These are phyloP conservation scores for Tethea ocularis DNA, from an alignment of 2,888 invertebrate species.

Conservation along the genomic window DNA sequence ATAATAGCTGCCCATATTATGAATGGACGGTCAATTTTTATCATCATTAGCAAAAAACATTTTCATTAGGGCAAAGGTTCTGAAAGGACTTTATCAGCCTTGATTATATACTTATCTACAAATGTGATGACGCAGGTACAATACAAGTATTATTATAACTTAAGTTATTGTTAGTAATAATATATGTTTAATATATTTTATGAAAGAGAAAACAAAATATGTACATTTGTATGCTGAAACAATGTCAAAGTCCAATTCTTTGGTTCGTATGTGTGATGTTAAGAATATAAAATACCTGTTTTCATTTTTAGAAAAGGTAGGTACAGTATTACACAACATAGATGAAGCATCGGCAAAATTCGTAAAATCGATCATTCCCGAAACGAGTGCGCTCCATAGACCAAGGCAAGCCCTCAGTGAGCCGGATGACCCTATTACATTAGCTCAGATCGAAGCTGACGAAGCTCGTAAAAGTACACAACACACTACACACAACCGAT, in stretches of 20 bases:
- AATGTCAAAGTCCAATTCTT: background rate
- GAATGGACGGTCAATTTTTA: background rate
- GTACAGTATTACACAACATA: too few species aligned
- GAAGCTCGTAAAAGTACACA: too few species aligned
- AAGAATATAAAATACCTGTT: background rate
- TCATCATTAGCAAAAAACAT: background rate
- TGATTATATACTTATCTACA: background rate
- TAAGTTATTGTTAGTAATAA: background rate
- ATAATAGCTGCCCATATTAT: background rate
- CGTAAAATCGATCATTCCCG: too few species aligned
- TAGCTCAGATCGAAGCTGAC: too few species aligned
- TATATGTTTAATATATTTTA: background rate
- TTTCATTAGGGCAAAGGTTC: background rate
- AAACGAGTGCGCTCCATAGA: too few species aligned
- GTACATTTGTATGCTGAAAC: background rate
- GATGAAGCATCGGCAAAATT: too few species aligned
- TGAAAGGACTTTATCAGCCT: conserved; percentile 1
- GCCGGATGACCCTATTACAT: too few species aligned
- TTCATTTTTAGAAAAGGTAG: background rate
- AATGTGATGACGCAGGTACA: conserved; percentile 5
- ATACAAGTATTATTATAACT: background rate
- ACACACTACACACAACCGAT: too few species aligned
- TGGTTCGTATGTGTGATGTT: background rate
- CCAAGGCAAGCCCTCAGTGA: too few species aligned
- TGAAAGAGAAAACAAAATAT: background rate